Conservation (phyloP, 1,140 invertebrate genomes). For the Ganaspis sp. region DNA sequence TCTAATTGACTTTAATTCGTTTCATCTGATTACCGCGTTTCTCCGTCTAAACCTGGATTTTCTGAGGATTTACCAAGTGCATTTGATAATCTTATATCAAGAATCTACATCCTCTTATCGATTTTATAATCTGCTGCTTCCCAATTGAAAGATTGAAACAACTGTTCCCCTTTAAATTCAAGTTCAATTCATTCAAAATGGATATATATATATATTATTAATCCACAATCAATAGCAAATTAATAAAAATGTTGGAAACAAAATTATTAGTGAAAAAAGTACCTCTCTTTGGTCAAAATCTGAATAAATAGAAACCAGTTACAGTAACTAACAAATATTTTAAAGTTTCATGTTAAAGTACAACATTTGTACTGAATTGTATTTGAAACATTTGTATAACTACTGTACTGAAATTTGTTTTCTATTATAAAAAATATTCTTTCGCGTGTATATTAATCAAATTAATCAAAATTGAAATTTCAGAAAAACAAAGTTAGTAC, state of each 20-base stretch:
- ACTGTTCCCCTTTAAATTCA: neutral
- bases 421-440: no score
- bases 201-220: no score
- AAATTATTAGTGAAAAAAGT: no score
- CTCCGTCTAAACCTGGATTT: constrained; percentile 16
- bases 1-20: constrained; percentile 52
- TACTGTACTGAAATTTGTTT: no score
- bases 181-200: no score
- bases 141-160: constrained; percentile 10
- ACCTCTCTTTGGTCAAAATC: no score
- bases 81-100: constrained; percentile 12
- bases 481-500: neutral
- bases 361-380: no score
- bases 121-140: neutral
- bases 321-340: no score
- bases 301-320: no score
- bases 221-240: neutral
- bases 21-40: constrained; percentile 29
- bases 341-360: no score
- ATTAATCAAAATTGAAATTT: neutral
- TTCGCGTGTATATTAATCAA: no score
- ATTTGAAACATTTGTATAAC: no score
- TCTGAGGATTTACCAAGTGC: constrained; percentile 20
- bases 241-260: neutral
- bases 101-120: constrained; percentile 19